phyloP scores from a whole-genome alignment of 2,888 invertebrate species.

The Parnassius orleans region DNA sequence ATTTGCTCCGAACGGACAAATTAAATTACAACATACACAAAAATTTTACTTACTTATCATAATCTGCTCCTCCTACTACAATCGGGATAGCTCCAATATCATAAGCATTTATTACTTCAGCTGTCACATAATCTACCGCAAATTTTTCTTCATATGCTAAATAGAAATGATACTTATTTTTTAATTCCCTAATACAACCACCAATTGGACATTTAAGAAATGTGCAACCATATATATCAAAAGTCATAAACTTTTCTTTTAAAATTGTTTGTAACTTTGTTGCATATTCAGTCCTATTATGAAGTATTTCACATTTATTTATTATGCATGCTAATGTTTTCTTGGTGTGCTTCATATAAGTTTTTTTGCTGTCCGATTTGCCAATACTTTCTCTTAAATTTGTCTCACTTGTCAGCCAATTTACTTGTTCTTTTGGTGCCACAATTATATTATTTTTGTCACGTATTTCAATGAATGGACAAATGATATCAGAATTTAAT shows the following conservation, averaged over 20 bases:
- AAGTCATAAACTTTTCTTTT: constrained; percentile 40
- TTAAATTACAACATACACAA: neutral
- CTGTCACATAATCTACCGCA: constrained; percentile 60
- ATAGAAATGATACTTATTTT: constrained; percentile 61
- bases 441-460: constrained; percentile 45
- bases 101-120: constrained; percentile 62
- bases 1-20: no score
- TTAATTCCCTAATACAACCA: constrained; percentile 45
- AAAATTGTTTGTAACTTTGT: constrained; percentile 67
- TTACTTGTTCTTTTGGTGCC: constrained; percentile 46
- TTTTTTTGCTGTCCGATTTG: constrained; percentile 14
- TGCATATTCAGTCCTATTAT: constrained; percentile 35
- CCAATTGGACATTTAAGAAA: constrained; percentile 42
- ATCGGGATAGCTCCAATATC: constrained; percentile 83
- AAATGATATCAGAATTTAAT: constrained; percentile 59
- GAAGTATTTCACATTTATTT: constrained; percentile 41
- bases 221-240: constrained; percentile 75
- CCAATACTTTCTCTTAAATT: constrained; percentile 6
- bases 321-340: constrained; percentile 41
- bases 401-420: constrained; percentile 40
- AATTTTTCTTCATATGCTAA: constrained; percentile 51
- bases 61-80: constrained; percentile 84
- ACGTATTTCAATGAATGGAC: constrained; percentile 59
- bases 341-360: constrained; percentile 35
- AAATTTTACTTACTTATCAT: constrained; percentile 67